These are phyloP conservation scores for Polyergus mexicanus DNA, from an alignment of 1,140 invertebrate species.

Conservation along the genomic window DNA sequence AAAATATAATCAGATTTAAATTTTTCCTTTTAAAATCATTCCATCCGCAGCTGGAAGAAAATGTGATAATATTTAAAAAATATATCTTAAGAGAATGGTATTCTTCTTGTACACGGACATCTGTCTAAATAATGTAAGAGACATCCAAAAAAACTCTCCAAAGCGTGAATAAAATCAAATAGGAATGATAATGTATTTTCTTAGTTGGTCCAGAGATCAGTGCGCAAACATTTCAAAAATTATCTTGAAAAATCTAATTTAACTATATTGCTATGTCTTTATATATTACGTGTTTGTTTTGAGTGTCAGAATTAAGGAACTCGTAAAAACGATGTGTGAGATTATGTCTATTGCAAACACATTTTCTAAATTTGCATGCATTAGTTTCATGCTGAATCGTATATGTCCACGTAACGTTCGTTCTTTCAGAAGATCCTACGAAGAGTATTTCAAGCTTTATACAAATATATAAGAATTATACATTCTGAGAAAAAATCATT, in stretches of 20 bases:
- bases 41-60: not conserved
- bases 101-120: not conserved
- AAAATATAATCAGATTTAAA: not conserved
- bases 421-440: conserved; percentile 61
- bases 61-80: not conserved
- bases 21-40: not conserved
- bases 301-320: conserved; percentile 53
- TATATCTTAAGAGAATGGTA: not conserved
- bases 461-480: conserved; percentile 40
- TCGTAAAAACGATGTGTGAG: conserved; percentile 51
- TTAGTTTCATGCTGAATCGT: conserved; percentile 64
- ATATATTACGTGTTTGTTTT: conserved; percentile 55
- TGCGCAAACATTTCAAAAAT: conserved; percentile 32
- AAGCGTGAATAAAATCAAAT: not conserved
- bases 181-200: conserved; percentile 40
- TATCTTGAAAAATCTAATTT: not conserved
- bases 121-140: conserved; percentile 3
- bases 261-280: conserved; percentile 49
- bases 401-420: conserved; percentile 46
- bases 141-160: not conserved
- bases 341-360: conserved; percentile 50
- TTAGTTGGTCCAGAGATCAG: conserved; percentile 27
- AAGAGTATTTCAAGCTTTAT: conserved; percentile 55
- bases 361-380: conserved; percentile 66
- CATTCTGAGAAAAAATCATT: not conserved